Evolutionary conservation across 2,888 invertebrate species (phyloP).

Genomic region (Calephelis perditalis): DNA sequence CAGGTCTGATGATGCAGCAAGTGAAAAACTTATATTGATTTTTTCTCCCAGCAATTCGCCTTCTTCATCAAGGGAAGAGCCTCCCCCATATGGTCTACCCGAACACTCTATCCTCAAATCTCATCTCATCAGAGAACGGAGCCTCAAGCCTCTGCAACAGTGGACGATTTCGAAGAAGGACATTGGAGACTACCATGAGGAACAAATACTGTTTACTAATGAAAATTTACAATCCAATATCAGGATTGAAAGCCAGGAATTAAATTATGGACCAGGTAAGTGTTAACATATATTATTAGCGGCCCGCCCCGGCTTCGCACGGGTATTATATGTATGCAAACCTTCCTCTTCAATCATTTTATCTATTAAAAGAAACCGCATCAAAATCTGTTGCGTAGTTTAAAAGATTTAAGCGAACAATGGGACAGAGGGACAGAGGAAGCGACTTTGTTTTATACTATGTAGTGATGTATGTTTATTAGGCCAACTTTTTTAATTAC

Average conservation of each 20-base stretch:
- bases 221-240: slow-evolving; percentile 55
- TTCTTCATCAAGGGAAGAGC: slow-evolving; percentile 51
- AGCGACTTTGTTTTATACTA: too few species aligned
- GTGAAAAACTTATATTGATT: background rate
- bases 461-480: too few species aligned
- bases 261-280: slow-evolving; percentile 66
- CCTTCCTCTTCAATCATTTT: too few species aligned
- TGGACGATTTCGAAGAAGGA: slow-evolving; percentile 74
- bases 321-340: too few species aligned
- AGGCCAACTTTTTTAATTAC: too few species aligned
- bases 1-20: too few species aligned
- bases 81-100: slow-evolving; percentile 59
- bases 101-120: slow-evolving; percentile 70
- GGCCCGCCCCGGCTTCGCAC: too few species aligned
- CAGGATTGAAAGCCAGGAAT: slow-evolving; percentile 51
- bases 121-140: slow-evolving; percentile 53
- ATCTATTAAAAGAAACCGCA: too few species aligned
- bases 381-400: too few species aligned
- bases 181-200: slow-evolving; percentile 62
- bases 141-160: slow-evolving; percentile 54
- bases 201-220: slow-evolving; percentile 70
- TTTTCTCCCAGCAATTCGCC: slow-evolving; percentile 45
- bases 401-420: too few species aligned
- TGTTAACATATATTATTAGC: too few species aligned
- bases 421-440: too few species aligned